phyloP scores from a whole-genome alignment of 2,113 vertebrate species.

The Malurus cyaneus region DNA sequence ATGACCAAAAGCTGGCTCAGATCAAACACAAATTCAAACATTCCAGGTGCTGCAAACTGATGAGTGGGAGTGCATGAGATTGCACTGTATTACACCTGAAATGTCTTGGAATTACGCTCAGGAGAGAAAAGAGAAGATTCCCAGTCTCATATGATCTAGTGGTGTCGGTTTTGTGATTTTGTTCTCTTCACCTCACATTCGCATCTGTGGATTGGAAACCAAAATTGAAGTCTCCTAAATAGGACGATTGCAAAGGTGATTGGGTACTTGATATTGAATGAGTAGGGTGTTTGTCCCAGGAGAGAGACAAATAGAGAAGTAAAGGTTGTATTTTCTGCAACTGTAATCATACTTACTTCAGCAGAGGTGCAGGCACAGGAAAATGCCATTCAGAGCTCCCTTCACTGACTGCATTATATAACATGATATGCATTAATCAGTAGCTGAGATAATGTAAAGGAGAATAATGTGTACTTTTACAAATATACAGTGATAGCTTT shows the following conservation, averaged over 20 bases:
- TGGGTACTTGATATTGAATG: not conserved
- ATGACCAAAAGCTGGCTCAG: not conserved
- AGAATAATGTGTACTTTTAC: not conserved
- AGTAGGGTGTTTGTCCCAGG: not conserved
- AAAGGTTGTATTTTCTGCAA: not conserved
- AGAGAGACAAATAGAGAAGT: not conserved
- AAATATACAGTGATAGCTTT: not conserved
- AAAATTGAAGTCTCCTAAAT: not conserved
- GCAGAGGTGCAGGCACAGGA: not conserved
- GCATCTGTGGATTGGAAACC: not conserved
- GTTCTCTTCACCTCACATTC: rapidly evolving
- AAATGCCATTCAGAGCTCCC: not conserved
- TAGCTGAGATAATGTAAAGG: not conserved
- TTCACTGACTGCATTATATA: not conserved
- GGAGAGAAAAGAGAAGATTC: not conserved
- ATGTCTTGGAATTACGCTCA: rapidly evolving
- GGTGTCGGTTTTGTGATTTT: not conserved
- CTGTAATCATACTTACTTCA: not conserved
- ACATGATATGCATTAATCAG: not conserved
- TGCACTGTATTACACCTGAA: not conserved
- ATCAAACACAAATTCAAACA: not conserved
- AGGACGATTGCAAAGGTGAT: not conserved
- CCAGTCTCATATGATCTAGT: rapidly evolving
- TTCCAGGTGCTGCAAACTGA: not conserved
- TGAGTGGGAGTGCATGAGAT: not conserved